Base-by-base conservation (phyloP, 2,888 invertebrate genomes). In the Antheraea assamensis region DNA sequence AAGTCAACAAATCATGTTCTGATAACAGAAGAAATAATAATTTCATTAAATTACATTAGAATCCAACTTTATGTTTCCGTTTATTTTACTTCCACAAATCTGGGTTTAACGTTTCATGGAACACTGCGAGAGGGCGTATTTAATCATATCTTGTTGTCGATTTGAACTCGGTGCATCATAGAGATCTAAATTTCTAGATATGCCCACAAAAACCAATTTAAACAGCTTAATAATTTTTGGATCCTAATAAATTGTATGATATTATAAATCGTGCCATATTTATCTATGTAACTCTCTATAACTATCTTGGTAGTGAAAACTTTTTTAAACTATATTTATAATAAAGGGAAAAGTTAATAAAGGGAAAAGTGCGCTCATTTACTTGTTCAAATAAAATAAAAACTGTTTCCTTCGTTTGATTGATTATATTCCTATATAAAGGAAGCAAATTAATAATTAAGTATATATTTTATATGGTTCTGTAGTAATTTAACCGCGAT, bases 61-160 rank as follows among this genome's bases (percentile, higher is more conserved):
- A 68, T 35, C 31, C 31, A 35, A 35, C 21, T 35, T 35, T 15
- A 31, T 68, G 21, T 35, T 68, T 68, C 35, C 35, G 68, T 68
- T 68, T 35, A 35, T 68, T 68, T 35, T 68, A 68, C 68, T 68
- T 68, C 21, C 31, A 68, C 68, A 68, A 68, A 68, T 68, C 35
- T 35, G 68, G 35, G 35, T 68, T 68, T 68, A 68, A 68, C 35
- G 35, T 68, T 66, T 68, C 68, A 10, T 35, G 68, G 68, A 68
- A 68, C 70, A 71, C 42, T 74, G 35, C 47, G 81, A 84, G 88
- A 52, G 58, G 92, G 92, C 91, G 91, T 88, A 85, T 90, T 91
- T 92, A 92, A 92, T 92, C 90, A 89, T 89, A 83, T 86, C 86
- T 88, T 85, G 83, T 83, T 84, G 85, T 83, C 81, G 82, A 74